phyloP scores from a whole-genome alignment of 2,113 vertebrate species.

The Pteropus alecto region DNA sequence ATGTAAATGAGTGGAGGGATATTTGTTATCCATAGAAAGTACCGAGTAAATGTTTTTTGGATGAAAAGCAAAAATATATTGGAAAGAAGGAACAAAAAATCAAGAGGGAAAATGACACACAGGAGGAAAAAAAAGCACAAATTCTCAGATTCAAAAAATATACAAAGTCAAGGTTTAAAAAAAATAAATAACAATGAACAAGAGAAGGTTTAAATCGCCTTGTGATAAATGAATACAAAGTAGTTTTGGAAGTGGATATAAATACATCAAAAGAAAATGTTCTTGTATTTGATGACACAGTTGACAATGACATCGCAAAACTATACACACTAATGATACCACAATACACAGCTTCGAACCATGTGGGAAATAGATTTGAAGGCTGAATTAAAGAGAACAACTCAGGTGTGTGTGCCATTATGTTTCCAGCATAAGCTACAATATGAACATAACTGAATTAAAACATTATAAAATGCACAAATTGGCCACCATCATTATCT shows the following conservation, averaged over 20 bases:
- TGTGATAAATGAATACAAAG: constrained; percentile 20
- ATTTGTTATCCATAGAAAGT: neutral
- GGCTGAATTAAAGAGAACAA: constrained; percentile 25
- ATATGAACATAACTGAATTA: constrained; percentile 48
- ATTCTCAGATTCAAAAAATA: neutral
- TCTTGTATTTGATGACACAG: constrained; percentile 39
- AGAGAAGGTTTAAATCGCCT: neutral
- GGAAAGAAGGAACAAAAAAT: neutral
- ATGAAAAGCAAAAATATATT: neutral
- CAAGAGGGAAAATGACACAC: neutral
- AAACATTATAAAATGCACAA: constrained; percentile 60
- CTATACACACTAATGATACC: neutral
- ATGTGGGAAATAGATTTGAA: constrained; percentile 14
- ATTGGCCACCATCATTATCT: constrained; percentile 56
- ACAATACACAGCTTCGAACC: neutral
- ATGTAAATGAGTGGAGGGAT: neutral
- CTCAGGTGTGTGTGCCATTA: neutral
- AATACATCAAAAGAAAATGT: constrained; percentile 33
- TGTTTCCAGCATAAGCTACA: neutral
- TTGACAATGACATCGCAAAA: neutral
- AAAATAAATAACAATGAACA: neutral
- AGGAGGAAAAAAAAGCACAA: neutral
- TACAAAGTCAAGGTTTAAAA: neutral
- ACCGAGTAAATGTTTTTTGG: neutral
- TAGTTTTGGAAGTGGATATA: neutral